Conservation (phyloP, 2,888 invertebrate genomes). For the Synanthedon formicaeformis region DNA sequence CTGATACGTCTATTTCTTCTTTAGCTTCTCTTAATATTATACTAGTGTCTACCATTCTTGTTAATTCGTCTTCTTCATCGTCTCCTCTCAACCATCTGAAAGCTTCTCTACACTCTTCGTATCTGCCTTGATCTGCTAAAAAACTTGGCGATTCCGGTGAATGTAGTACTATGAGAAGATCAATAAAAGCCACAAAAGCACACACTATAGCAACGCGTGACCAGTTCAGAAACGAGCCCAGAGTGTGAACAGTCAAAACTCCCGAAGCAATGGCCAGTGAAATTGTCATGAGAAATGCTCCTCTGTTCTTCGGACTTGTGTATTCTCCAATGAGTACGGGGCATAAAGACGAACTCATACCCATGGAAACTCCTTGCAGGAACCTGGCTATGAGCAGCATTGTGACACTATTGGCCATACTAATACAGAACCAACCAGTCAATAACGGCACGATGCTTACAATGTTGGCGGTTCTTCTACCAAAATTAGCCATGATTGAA, state of each 20-base stretch:
- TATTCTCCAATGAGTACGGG: constrained; percentile 66
- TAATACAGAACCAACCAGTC: constrained; percentile 62
- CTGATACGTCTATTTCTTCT: constrained; percentile 16
- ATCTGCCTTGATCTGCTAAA: constrained; percentile 66
- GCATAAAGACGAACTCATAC: constrained; percentile 57
- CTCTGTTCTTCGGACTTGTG: constrained; percentile 67
- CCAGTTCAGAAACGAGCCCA: constrained; percentile 72
- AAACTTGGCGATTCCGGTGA: constrained; percentile 75
- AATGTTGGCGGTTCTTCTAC: constrained; percentile 60
- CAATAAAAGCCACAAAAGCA: constrained; percentile 44
- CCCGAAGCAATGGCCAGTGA: constrained; percentile 69
- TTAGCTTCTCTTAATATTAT: constrained; percentile 27
- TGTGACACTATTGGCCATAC: constrained; percentile 32
- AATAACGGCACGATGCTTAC: constrained; percentile 48
- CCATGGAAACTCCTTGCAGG: constrained; percentile 56
- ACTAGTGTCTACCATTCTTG: constrained; percentile 35
- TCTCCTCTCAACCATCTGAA: constrained; percentile 70
- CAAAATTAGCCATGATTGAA: constrained; percentile 57
- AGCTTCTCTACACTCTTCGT: constrained; percentile 61
- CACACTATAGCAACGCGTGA: constrained; percentile 58
- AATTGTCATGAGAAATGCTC: constrained; percentile 66
- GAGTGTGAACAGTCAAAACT: constrained; percentile 65
- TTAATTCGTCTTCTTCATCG: constrained; percentile 38
- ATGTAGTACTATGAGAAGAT: constrained; percentile 37
- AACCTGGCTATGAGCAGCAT: constrained; percentile 33